phyloP scores from a whole-genome alignment of 2,888 invertebrate species.

The Lithophane leautieri region DNA sequence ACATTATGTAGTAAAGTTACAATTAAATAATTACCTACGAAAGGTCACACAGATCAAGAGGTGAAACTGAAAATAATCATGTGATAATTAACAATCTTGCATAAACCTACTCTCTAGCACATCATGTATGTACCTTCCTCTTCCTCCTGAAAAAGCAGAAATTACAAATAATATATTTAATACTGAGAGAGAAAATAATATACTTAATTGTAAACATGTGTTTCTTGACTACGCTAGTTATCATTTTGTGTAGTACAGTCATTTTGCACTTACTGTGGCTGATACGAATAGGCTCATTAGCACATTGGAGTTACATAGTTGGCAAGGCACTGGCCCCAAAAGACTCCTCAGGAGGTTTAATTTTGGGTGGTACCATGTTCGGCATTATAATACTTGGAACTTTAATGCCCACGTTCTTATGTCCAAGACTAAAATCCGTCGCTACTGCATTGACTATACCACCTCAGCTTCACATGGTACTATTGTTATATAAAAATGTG shows the following conservation, averaged over 20 bases:
- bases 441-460: conserved; percentile 77
- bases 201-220: conserved; percentile 61
- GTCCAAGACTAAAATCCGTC: conserved; percentile 72
- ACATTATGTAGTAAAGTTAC: neutral
- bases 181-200: neutral
- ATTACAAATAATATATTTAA: neutral
- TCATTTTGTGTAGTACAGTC: conserved; percentile 64
- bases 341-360: conserved; percentile 63
- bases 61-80: too few relatives aligned
- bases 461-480: conserved; percentile 79
- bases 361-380: conserved; percentile 71
- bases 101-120: neutral
- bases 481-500: conserved; percentile 72
- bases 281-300: conserved; percentile 74
- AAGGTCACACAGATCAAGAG: neutral
- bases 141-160: neutral
- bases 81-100: neutral
- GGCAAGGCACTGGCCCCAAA: conserved; percentile 73
- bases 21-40: neutral
- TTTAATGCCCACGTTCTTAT: conserved; percentile 73
- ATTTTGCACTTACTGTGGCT: conserved; percentile 73
- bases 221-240: conserved; percentile 64
- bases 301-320: conserved; percentile 81
- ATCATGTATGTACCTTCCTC: neutral
- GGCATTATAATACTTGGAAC: conserved; percentile 71